Base-by-base conservation (phyloP, 2,113 vertebrate species). In the Crotalus horridus region DNA sequence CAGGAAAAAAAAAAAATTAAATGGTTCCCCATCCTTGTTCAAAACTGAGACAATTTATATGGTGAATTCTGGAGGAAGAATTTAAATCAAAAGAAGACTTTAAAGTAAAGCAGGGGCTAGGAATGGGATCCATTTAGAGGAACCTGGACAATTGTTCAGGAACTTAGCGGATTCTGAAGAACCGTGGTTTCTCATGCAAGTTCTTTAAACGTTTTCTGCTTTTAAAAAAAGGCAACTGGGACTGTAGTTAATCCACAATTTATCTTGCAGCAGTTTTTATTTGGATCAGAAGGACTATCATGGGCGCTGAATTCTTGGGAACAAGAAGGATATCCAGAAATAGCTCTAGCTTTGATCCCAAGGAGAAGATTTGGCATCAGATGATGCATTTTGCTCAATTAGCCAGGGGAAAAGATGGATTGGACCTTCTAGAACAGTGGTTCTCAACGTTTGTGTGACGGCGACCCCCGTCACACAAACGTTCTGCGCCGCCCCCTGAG, bases 121-220 rank as follows among this genome's bases (percentile, higher is more conserved):
- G 0, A n/a, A 53, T 6, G 90, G 33, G 39, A 74, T 87, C 81
- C 56, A 85, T 24, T 43, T 20, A 11, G 64, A n/a, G 88, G 54
- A 64, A 46, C 53, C 86, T 93, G 87, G 93, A 24, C 85, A 61
- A 48, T 48, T 43, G 23, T 39, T 54, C 23, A 3, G 11, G 1
- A 20, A 6, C 46, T 26, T 24, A 15, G 15, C 6, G 3, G 29
- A 20, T 61, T 88, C 24, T 43, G 48, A 10, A 46, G 26, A 17
- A 56, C 2, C 1, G 1, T 89, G 74, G 39, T 46, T 39, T 46
- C 23, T 55, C 24, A 46, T 12, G 85, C n/a, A 39, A 13, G 20
- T 23, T n/a, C 88, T 53, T 55, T 1, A 81, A 33, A 89, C 43
- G 29, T 59, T 0, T 90, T 0, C 0, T 53, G n/a, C 29, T 39